Evolutionary conservation across 1,140 invertebrate species (phyloP), one percentile per base, ranked within the genome.

Genomic region (Drosophila repletoides): DNA sequence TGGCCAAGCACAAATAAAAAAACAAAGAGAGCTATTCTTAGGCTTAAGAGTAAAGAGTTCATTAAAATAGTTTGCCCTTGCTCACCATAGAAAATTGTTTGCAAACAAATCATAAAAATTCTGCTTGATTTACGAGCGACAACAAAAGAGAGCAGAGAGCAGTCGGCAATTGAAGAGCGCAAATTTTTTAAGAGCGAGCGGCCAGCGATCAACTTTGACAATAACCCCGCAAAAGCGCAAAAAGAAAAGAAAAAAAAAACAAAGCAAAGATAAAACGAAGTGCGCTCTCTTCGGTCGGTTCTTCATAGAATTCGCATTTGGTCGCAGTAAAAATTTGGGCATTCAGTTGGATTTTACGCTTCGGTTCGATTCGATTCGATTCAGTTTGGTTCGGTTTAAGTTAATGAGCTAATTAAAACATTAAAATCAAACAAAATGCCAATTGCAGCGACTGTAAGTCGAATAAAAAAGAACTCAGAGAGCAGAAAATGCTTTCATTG

Each of bases 381-480:
- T 53, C 63, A 53, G 49, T 69, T 60, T 48, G 38, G 51, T 63
- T 64, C 48, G 14, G 51, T 59, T 58, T 24, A 51, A 56, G 64
- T 83, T 59, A 65, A 77, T 77, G 74, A 70, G 73, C 73, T 77
- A 84, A 71, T 84, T 77, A 55, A 73, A 36, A 65, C 17, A 46
- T 31, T 38, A 29, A 65, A 28, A 67, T 14, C 19, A 60, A n/a
- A 58, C 48, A 56, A 64, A 70, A 86, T 86, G 80, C 80, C 80
- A 31, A 63, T 65, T 55, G 15, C 63, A 19, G 51, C 52, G 15
- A 79, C 58, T 55, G 80, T 84, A 29, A 84, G 73, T 83, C 21
- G 2, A 24, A 12, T 7, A 14, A 26, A 5, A 14, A 26, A 28
- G 14, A 43, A 53, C 21, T 24, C 26, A 31, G 9, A 33, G 24